Evolutionary conservation across 2,113 vertebrate species (phyloP).

Genomic region (Rhea americana): DNA sequence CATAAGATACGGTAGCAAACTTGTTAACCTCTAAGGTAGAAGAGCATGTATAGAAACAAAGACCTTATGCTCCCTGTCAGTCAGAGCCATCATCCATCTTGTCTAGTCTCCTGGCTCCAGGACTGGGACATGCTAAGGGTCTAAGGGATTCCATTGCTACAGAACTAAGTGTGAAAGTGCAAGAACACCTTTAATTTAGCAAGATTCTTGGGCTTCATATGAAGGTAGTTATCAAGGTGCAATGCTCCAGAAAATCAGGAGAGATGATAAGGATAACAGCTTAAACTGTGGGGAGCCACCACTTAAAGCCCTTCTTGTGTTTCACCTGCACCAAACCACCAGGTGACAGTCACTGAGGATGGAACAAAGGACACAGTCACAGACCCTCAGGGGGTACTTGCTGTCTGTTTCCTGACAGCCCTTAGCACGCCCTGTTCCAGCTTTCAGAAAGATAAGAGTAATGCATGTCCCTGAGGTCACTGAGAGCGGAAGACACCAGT

Average conservation of each 20-base stretch:
- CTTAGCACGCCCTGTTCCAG: too few species aligned
- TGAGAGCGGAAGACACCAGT: neutral
- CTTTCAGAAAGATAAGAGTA: neutral
- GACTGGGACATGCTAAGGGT: neutral
- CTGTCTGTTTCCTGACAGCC: neutral
- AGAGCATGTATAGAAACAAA: neutral
- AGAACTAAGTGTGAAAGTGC: neutral
- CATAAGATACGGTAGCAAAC: neutral
- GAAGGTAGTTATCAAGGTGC: neutral
- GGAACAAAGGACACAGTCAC: neutral
- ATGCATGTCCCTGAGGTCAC: rapidly evolving
- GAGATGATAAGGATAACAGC: too few species aligned
- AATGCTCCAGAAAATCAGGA: neutral
- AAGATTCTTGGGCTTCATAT: neutral
- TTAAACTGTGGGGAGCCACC: neutral
- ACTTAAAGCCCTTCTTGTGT: too few species aligned
- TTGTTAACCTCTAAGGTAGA: neutral
- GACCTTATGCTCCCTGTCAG: neutral
- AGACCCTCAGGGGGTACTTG: neutral
- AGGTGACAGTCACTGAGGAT: neutral
- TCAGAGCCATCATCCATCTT: neutral
- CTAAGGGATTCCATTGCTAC: neutral
- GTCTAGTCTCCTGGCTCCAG: neutral
- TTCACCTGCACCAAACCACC: too few species aligned
- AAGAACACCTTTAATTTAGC: neutral